phyloP scores from a whole-genome alignment of 2,888 invertebrate genomes.

The Diaperis boleti region DNA sequence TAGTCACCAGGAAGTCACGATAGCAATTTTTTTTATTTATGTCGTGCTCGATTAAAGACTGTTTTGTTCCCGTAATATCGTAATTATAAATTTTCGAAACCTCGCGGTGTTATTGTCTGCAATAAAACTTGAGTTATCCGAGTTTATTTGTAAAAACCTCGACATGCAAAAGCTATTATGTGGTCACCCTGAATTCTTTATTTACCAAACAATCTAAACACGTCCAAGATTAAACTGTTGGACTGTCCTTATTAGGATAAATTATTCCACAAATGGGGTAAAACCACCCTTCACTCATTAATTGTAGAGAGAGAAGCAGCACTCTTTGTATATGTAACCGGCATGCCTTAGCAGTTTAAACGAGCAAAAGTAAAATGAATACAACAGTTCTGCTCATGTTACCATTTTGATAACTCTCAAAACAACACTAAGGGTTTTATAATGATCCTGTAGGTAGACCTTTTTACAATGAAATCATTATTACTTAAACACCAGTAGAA shows the following conservation, averaged over 20 bases:
- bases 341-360: slow-evolving; percentile 19
- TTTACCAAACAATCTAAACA: slow-evolving; percentile 24
- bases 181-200: not conserved
- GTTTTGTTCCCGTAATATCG: slow-evolving; percentile 31
- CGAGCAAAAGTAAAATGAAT: slow-evolving; percentile 20
- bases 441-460: slow-evolving; percentile 1
- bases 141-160: slow-evolving; percentile 11
- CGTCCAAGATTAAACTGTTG: slow-evolving; percentile 16
- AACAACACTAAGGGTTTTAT: slow-evolving; percentile 2
- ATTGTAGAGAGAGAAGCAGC: slow-evolving; percentile 20
- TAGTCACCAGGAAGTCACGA: slow-evolving; percentile 34
- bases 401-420: slow-evolving; percentile 8
- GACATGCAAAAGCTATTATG: slow-evolving; percentile 25
- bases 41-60: slow-evolving; percentile 21
- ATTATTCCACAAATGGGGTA: slow-evolving; percentile 36
- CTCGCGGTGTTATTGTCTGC: slow-evolving; percentile 6
- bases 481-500: not conserved
- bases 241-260: slow-evolving; percentile 36
- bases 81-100: slow-evolving; percentile 29
- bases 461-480: slow-evolving; percentile 8
- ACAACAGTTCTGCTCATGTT: slow-evolving; percentile 9
- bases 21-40: slow-evolving; percentile 27
- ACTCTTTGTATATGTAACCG: slow-evolving; percentile 30
- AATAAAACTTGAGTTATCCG: slow-evolving; percentile 21
- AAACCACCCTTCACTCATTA: slow-evolving; percentile 33